Conservation (phyloP, 2,888 invertebrate species). For the Drosophila algonquin region DNA sequence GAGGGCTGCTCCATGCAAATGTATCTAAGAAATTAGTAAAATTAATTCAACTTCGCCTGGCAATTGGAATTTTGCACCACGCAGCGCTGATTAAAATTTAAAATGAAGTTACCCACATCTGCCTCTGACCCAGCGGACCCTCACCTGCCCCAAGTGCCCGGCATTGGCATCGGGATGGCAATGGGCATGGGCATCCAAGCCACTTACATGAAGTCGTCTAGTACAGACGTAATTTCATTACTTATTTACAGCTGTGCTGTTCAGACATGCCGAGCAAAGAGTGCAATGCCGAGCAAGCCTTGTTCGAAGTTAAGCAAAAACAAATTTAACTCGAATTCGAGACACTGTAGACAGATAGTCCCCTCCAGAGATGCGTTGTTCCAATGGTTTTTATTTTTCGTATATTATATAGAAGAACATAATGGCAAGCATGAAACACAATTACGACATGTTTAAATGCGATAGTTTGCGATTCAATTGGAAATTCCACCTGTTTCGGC, state of each 20-base stretch:
- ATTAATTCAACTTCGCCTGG: slow-evolving; percentile 60
- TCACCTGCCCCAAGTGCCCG: not conserved
- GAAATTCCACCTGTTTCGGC: slow-evolving; percentile 24
- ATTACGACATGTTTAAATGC: not conserved
- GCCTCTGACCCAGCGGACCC: not conserved
- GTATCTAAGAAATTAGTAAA: slow-evolving; percentile 65
- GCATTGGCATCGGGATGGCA: not conserved
- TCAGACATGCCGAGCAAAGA: slow-evolving; percentile 42
- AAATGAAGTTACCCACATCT: slow-evolving; percentile 25
- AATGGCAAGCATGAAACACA: not conserved
- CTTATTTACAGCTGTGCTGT: slow-evolving; percentile 62
- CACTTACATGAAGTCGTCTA: slow-evolving; percentile 31
- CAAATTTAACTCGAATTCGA: not conserved
- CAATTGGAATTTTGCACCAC: slow-evolving; percentile 51
- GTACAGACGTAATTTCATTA: slow-evolving; percentile 67
- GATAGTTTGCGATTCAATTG: slow-evolving; percentile 7
- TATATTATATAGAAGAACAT: slow-evolving; percentile 19
- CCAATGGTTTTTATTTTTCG: too few relatives aligned
- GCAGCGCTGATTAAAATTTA: slow-evolving; percentile 58
- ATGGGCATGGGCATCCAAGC: slow-evolving; percentile 2
- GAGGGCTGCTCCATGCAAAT: slow-evolving; percentile 59
- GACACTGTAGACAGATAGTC: slow-evolving; percentile 15
- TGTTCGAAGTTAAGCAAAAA: slow-evolving; percentile 30
- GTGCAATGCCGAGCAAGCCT: not conserved
- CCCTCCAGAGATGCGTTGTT: too few relatives aligned